phyloP scores from a whole-genome alignment of 1,140 invertebrate species.

The Geopemphigus sp. region DNA sequence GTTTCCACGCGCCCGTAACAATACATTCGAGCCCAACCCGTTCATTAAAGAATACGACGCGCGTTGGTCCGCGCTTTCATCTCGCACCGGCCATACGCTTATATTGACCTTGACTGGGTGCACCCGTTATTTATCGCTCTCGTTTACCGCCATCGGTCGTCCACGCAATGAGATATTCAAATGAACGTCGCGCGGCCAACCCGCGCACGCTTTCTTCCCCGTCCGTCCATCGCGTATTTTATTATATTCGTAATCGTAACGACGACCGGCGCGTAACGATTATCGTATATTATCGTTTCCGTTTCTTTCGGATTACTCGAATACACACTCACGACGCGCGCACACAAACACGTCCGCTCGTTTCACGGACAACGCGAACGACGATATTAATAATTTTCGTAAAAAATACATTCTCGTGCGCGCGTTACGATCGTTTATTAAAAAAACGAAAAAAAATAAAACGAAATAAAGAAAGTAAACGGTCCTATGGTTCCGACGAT shows the following conservation, averaged over 20 bases:
- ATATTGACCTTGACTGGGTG: constrained; percentile 17
- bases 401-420: too few species aligned
- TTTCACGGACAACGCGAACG: too few species aligned
- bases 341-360: too few species aligned
- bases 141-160: constrained; percentile 1
- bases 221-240: constrained; percentile 20
- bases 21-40: background rate
- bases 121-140: constrained; percentile 24
- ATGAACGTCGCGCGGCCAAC: background rate
- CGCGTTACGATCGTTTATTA: too few species aligned
- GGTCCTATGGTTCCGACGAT: too few species aligned
- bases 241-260: background rate
- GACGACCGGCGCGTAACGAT: too few species aligned
- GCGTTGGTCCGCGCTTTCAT: background rate
- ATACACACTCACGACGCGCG: too few species aligned
- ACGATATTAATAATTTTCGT: too few species aligned
- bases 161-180: constrained; percentile 1
- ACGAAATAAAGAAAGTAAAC: too few species aligned
- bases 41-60: too few species aligned
- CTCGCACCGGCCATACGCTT: background rate
- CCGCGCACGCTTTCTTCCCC: constrained; percentile 29
- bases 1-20: background rate
- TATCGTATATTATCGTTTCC: background rate
- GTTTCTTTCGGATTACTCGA: background rate
- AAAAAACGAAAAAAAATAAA: too few species aligned